Conservation (phyloP, 2,888 invertebrate genomes). For the Torymus texanus region DNA sequence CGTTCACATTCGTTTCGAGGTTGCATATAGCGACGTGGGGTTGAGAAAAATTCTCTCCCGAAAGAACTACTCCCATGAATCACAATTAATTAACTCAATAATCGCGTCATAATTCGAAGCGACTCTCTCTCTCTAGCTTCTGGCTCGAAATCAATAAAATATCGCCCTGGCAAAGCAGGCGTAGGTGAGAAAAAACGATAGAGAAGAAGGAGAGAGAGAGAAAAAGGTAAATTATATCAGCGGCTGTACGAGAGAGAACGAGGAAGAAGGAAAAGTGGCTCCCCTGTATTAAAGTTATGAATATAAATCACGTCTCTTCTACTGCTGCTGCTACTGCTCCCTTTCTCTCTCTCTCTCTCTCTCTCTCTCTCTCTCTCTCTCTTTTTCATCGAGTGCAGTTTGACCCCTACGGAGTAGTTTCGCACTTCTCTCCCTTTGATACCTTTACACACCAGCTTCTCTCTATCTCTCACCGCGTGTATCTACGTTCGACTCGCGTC, state of each 20-base stretch:
- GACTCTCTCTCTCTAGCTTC: neutral
- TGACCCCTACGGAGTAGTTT: no score
- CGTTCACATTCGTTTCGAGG: no score
- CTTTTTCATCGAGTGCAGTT: conserved; percentile 10
- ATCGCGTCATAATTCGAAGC: conserved; percentile 21
- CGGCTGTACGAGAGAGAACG: neutral
- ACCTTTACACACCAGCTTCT: neutral
- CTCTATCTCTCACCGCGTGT: neutral
- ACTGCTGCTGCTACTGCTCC: neutral
- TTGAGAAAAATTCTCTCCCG: no score
- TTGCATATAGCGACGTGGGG: no score
- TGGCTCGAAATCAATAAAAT: conserved; percentile 33
- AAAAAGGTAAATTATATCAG: conserved; percentile 67
- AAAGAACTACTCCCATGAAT: conserved; percentile 15
- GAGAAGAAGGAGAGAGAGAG: neutral
- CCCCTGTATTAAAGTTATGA: conserved; percentile 72
- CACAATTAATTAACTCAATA: conserved; percentile 36
- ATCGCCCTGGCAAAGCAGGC: neutral
- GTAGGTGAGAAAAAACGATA: neutral
- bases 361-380: no score
- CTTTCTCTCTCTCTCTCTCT: no score
- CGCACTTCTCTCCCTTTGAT: no score
- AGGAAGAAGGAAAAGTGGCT: conserved; percentile 47
- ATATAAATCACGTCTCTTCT: conserved; percentile 67
- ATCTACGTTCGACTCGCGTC: no score